Evolutionary conservation across 2,888 invertebrate species (phyloP), one percentile per base, ranked within the genome.

Genomic region (Thyatira batis): DNA sequence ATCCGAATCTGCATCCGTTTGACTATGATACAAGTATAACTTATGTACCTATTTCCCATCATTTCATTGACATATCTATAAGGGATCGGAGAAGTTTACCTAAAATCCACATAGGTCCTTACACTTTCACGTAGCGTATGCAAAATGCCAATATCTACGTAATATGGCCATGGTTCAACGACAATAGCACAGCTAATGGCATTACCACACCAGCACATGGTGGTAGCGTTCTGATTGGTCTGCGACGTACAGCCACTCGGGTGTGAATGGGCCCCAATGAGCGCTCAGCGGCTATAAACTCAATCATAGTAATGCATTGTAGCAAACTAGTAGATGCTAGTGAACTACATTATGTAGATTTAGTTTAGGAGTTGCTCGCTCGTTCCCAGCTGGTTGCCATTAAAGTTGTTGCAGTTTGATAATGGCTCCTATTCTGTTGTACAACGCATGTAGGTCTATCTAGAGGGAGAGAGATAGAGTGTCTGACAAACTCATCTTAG

Each of bases 221-320:
- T 49, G 30, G 23, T 25, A 23, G 27, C 21, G 4, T 21, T 27
- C 28, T 17, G 48, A 28, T 28, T 17, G 17, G 20, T 13, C 23
- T 52, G 49, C 49, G 55, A 45, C 51, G 61, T 59, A 65, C 65
- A 51, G 54, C 48, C 46, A 39, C 33, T 53, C 45, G 27, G 58
- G 59, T 58, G 60, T 53, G 55, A 56, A 61, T 51, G 49, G 56
- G 54, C 49, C 53, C 39, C 39, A 39, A 39, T 13, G 48, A 53
- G 57, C 39, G 44, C 44, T 56, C 21, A 39, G 17, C 39, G 5
- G 25, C 33, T 46, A 50, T 60, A 57, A 60, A 66, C 53, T 64
- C 60, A 55, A 64, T 71, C 59, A 64, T 61, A 44, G 54, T 58
- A 60, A 61, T 54, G 58, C 50, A 57, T 67, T 61, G 53, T 54